Evolutionary conservation across 2,113 vertebrate genomes (phyloP), one percentile per base, ranked within the genome.

Genomic region (Cochlearius cochlearius): DNA sequence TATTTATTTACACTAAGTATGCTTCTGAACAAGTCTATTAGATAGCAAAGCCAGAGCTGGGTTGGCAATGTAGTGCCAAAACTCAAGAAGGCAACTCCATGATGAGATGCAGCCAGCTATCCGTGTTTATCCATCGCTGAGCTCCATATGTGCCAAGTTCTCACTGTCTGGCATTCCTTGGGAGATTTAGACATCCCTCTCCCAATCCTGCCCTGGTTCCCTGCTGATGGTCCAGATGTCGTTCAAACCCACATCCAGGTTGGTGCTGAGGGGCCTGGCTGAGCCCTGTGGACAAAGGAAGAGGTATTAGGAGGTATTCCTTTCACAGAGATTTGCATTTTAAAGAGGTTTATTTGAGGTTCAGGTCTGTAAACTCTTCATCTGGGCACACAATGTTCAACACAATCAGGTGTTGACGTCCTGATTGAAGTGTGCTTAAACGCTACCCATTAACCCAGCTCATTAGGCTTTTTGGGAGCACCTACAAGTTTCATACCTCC

Each of bases 281-380:
- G 82, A 86, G 45, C 72, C 38, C 52, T 62, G 2, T 55, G 78
- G 39, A 76, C 34, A 86, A 82, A 87, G 66, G 26, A n/a, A 10
- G 52, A 41, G 63, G 53, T 83, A 21, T 68, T 91, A 83, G 8
- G 5, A 15, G 30, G 1, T 7, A 58, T 91, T 94, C 52, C 52
- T 72, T 52, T 82, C 18, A 3, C 30, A 68, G 56, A 30, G 27
- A 52, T 73, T 71, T 87, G 52, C 67, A 41, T 90, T 86, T 86
- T 90, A 71, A 94, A 93, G 93, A 58, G 36, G 22, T 93, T 92
- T 81, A 39, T 75, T 91, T 67, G 58, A 91, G 92, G 43, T 64
- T 82, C 23, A 22, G 55, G 11, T 77, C 90, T 87, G 62, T 86
- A 69, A 92, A 91, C 53, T 49, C 71, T 34, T 75, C 53, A 15